These are phyloP conservation scores for Oscheius sp. DNA, from an alignment of 2,888 invertebrate genomes.

Conservation along the genomic window DNA sequence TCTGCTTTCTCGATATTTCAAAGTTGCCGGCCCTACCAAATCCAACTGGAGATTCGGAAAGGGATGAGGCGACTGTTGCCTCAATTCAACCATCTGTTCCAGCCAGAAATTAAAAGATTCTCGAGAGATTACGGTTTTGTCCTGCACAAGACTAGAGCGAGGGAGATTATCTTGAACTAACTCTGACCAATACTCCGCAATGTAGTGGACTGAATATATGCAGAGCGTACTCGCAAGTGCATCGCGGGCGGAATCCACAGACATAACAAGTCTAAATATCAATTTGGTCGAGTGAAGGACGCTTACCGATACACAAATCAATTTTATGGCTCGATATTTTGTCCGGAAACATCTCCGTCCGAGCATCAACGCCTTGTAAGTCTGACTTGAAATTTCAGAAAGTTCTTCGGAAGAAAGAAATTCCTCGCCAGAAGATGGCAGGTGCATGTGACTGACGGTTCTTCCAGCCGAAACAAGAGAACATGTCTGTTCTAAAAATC, in stretches of 20 bases:
- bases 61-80: neutral
- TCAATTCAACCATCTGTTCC: neutral
- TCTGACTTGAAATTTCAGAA: neutral
- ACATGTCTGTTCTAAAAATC: neutral
- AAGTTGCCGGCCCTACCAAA: neutral
- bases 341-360: neutral
- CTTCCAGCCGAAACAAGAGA: neutral
- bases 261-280: conserved; percentile 19
- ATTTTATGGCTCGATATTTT: neutral
- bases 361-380: neutral
- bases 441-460: conserved; percentile 3
- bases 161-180: neutral
- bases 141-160: neutral
- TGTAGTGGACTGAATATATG: conserved; percentile 14
- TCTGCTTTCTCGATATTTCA: neutral
- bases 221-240: conserved; percentile 17
- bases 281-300: neutral
- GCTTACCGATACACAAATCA: conserved; percentile 8
- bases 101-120: conserved; percentile 10
- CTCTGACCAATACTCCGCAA: neutral
- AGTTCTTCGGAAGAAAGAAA: neutral
- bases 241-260: conserved; percentile 2
- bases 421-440: neutral
- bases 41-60: neutral
- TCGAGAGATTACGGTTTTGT: neutral